Percentiles rank a stretch among this genome's conserved stretches.
phyloP scores from a whole-genome alignment of 2,888 invertebrate species.

The Acanthosepion lycidas region DNA sequence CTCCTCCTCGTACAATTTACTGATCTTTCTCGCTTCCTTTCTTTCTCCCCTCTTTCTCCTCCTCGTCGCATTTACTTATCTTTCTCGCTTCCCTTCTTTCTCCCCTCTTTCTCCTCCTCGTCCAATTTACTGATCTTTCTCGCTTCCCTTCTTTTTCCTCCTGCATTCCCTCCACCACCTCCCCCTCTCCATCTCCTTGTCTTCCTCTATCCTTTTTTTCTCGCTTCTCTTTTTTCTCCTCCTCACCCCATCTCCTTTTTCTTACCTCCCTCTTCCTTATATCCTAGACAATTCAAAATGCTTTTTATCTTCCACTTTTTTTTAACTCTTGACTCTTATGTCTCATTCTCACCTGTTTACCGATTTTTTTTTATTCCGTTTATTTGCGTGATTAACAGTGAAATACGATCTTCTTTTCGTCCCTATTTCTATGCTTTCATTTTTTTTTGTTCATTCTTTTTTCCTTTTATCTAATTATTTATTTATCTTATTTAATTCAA shows the following conservation, averaged over 20 bases:
- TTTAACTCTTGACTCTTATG: neutral
- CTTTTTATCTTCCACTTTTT: neutral
- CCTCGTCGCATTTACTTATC: too few species aligned
- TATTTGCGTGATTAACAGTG: neutral
- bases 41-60: too few species aligned
- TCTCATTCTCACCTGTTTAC: neutral
- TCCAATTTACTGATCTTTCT: too few species aligned
- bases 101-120: too few species aligned
- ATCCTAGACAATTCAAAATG: neutral
- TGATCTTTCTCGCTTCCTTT: too few species aligned
- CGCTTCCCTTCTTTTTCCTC: too few species aligned
- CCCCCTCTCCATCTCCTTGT: too few species aligned
- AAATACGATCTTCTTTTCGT: neutral
- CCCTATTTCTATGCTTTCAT: neutral
- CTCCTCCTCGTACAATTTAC: too few species aligned
- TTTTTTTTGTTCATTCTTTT: neutral
- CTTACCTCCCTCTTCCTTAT: neutral
- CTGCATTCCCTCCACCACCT: too few species aligned
- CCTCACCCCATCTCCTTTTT: neutral
- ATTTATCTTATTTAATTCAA: slow-evolving; percentile 24
- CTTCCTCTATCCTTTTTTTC: neutral
- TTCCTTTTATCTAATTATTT: neutral
- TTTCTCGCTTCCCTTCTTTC: too few species aligned
- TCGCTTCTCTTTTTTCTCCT: neutral
- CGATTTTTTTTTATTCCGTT: neutral